Evolutionary conservation across 2,113 vertebrate species (phyloP), one percentile per base, ranked within the genome.

Genomic region (Tenebrosternarchus preto): DNA sequence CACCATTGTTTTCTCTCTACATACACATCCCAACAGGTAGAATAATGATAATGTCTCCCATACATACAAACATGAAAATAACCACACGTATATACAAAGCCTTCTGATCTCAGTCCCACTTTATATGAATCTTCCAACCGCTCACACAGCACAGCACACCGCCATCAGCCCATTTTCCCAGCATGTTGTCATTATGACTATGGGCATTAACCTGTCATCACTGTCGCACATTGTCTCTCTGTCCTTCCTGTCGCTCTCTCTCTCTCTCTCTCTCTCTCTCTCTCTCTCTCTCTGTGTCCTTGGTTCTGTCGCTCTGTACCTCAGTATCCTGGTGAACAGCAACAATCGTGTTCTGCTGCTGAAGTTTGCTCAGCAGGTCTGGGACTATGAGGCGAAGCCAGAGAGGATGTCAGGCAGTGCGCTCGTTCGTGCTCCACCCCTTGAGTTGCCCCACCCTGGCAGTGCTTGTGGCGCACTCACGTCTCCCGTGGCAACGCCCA

Each of bases 321-420:
- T 55, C 82, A 98, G 96, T 81, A 90, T 98, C 76, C 78, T 98
- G 81, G 92, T 95, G 87, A 96, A 95, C 79, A 92, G 91, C 0
- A 77, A 85, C 4, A 81, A 87, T 50, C 83, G 87, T 0, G 75
- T 97, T 69, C 50, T 93, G 88, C 76, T 93, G 80, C 92, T 94
- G 31, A 91, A 94, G 87, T 97, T 98, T 75, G 87, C 94, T 68
- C 85, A 92, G 0, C 84, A 94, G 46, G 66, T 71, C 3, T 97
- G 95, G 96, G 94, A 96, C 77, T 94, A 95, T n/a, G 73, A 71
- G 0, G 6, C 78, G 1, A 11, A 12, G 0, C 0, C 87, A 0
- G 90, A 91, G 68, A 70, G 43, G 17, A 24, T 89, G 75, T 2
- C 7, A 3, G 64, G 64, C 15, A 12, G 43, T 50, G 43, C 43